Conservation (phyloP, 2,113 vertebrate species). For the Indicator maculatus region DNA sequence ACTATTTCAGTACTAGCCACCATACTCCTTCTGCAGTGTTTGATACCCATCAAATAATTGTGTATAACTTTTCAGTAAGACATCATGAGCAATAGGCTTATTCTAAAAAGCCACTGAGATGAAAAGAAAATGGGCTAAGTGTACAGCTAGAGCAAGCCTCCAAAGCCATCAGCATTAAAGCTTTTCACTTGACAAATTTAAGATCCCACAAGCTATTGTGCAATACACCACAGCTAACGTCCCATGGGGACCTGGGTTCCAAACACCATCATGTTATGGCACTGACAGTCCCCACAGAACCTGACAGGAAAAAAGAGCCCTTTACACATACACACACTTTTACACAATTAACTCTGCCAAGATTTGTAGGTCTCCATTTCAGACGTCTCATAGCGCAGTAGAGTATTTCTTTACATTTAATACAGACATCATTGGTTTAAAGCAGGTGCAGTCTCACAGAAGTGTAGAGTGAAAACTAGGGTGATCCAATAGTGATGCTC, state of each 20-base stretch:
- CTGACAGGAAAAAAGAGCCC: neutral
- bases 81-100: conserved; percentile 25
- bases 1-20: conserved; percentile 21
- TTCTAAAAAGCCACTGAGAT: conserved; percentile 39
- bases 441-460: neutral
- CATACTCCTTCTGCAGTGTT: conserved; percentile 10
- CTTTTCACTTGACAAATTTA: conserved; percentile 43
- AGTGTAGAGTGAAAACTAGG: neutral
- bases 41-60: conserved; percentile 62
- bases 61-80: conserved; percentile 28
- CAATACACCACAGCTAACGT: neutral
- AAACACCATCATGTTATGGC: rapidly evolving
- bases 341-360: neutral
- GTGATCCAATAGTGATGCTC: neutral
- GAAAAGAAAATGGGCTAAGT: conserved; percentile 49
- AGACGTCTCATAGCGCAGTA: rapidly evolving
- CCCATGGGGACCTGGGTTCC: neutral
- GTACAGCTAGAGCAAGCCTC: conserved; percentile 36
- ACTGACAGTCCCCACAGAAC: neutral
- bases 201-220: neutral
- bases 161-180: conserved; percentile 50
- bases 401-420: neutral
- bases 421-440: rapidly evolving
- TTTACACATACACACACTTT: neutral
- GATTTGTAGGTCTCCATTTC: neutral